These are phyloP conservation scores for Caenorhabditis brenneri DNA, from an alignment of 1,140 invertebrate species.

Conservation along the genomic window DNA sequence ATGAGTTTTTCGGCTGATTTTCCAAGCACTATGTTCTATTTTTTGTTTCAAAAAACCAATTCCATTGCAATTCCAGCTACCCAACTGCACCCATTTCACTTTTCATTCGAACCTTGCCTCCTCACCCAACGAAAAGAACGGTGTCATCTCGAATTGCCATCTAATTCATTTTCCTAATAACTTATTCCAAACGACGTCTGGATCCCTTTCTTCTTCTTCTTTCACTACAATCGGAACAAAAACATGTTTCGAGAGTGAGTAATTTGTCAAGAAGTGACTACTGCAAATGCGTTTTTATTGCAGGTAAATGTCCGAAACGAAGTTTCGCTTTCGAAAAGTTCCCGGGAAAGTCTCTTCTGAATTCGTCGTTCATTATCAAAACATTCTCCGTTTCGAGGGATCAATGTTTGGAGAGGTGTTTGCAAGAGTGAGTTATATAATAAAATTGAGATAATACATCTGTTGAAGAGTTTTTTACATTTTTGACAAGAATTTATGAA, in stretches of 20 bases:
- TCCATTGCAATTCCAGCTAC: neutral
- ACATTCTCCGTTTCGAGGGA: conserved; percentile 7
- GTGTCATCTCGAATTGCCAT: neutral
- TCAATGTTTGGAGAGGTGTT: neutral
- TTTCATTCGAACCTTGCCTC: neutral
- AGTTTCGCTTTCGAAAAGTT: conserved; percentile 24
- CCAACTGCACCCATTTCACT: conserved; percentile 22
- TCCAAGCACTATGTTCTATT: too few species aligned
- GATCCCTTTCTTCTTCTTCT: neutral
- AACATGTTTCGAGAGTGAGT: conserved; percentile 37
- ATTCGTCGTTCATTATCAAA: neutral
- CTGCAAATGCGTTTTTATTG: too few species aligned
- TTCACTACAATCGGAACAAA: conserved; percentile 11
- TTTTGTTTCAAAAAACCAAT: too few species aligned
- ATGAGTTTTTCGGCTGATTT: too few species aligned
- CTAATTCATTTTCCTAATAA: neutral
- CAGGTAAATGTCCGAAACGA: conserved; percentile 13
- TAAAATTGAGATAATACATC: too few species aligned
- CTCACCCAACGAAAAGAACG: neutral
- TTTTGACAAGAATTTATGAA: neutral
- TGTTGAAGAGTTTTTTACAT: too few species aligned
- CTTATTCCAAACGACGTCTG: conserved; percentile 1
- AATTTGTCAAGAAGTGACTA: too few species aligned
- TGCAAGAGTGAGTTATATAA: conserved; percentile 22
- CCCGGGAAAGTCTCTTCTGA: neutral